Evolutionary conservation across 2,888 invertebrate species (phyloP).

Genomic region (Sceliomorpha sp.): DNA sequence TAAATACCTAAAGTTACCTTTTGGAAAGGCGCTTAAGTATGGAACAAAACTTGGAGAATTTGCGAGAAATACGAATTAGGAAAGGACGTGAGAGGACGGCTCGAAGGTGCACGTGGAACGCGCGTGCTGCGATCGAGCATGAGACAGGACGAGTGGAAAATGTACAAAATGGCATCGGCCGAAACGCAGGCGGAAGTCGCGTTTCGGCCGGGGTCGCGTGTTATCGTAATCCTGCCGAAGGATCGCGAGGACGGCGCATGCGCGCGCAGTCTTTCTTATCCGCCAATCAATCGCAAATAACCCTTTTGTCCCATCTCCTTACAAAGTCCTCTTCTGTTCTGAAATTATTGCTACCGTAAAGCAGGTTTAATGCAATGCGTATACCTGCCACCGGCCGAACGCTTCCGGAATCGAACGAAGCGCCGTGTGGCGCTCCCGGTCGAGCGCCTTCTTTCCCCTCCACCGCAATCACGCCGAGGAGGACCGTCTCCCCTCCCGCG

Average conservation of each 20-base stretch:
- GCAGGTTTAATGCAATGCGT: constrained; percentile 55
- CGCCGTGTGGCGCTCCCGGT: constrained; percentile 50
- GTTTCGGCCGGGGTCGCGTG: too few species aligned
- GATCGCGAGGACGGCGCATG: constrained; percentile 35
- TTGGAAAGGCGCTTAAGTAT: too few species aligned
- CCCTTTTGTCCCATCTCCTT: constrained; percentile 56
- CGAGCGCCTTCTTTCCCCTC: constrained; percentile 42
- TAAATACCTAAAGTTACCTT: constrained; percentile 7
- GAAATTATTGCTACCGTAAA: constrained; percentile 56
- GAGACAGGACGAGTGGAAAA: too few species aligned
- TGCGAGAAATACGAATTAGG: too few species aligned
- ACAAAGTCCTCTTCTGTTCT: constrained; percentile 46
- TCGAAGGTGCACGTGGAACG: too few species aligned
- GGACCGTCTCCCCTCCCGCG: too few species aligned
- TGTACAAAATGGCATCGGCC: too few species aligned
- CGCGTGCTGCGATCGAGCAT: too few species aligned
- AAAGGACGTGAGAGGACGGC: too few species aligned
- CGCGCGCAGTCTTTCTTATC: constrained; percentile 28
- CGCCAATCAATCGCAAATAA: constrained; percentile 55
- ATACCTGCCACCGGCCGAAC: constrained; percentile 55
- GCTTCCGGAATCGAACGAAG: constrained; percentile 62
- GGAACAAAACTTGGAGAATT: too few species aligned
- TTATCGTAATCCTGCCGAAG: constrained; percentile 18
- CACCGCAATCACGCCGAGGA: constrained; percentile 11
- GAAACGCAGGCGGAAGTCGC: constrained; percentile 6